Conservation (phyloP, 2,888 invertebrate genomes). For the Parasteatoda lunata region DNA sequence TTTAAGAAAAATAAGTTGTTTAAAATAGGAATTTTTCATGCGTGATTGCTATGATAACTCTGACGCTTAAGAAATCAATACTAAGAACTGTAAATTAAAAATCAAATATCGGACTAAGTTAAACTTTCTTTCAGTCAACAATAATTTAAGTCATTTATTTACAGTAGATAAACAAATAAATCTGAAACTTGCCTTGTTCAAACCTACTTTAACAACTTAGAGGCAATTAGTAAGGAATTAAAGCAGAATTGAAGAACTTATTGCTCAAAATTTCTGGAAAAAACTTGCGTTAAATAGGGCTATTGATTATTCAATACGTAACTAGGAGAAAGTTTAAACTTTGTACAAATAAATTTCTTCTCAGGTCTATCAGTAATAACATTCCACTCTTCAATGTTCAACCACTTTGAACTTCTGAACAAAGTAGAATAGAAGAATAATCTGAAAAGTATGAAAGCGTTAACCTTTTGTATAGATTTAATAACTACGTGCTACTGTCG, state of each 20-base stretch:
- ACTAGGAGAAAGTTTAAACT: constrained; percentile 27
- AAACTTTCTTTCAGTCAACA: constrained; percentile 26
- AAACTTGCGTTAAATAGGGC: constrained; percentile 14
- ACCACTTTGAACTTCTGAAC: constrained; percentile 6
- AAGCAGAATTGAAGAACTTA: constrained; percentile 18
- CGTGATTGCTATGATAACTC: neutral
- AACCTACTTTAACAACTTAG: constrained; percentile 30
- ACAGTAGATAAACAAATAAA: constrained; percentile 11
- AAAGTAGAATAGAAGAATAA: constrained; percentile 8
- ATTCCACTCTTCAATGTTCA: constrained; percentile 8
- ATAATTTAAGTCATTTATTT: constrained; percentile 20
- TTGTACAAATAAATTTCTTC: constrained; percentile 33
- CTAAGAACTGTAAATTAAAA: neutral
- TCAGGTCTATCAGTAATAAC: constrained; percentile 13
- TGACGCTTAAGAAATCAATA: neutral
- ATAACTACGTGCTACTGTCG: too few relatives aligned
- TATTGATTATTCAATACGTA: constrained; percentile 38
- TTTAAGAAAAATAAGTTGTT: too few relatives aligned
- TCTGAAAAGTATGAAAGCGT: constrained; percentile 7
- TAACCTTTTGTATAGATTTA: neutral
- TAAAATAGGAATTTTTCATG: neutral
- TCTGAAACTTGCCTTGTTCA: constrained; percentile 22
- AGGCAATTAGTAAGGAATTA: constrained; percentile 34
- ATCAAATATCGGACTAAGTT: constrained; percentile 11
- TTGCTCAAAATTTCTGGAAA: constrained; percentile 27